Conservation (phyloP, 2,888 invertebrate genomes). For the Leptinotarsa rubiginosa region DNA sequence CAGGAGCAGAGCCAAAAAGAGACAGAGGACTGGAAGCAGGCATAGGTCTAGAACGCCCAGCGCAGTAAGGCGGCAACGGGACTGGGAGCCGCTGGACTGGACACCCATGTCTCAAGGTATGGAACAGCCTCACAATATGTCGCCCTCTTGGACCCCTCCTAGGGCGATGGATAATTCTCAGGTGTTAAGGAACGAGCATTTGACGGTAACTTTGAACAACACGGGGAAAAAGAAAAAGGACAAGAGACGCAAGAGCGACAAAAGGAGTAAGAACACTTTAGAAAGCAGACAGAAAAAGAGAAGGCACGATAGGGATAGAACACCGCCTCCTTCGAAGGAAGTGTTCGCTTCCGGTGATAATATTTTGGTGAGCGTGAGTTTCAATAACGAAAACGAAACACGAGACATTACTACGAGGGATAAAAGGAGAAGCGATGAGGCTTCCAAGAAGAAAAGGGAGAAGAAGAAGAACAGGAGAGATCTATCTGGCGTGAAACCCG, state of each 20-base stretch:
- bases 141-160: slow-evolving; percentile 75
- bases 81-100: slow-evolving; percentile 63
- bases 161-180: slow-evolving; percentile 59
- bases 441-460: slow-evolving; percentile 59
- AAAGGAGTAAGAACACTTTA: slow-evolving; percentile 51
- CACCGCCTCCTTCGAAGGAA: slow-evolving; percentile 83
- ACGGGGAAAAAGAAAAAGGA: slow-evolving; percentile 67
- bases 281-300: slow-evolving; percentile 60
- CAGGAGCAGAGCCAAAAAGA: slow-evolving; percentile 56
- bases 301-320: slow-evolving; percentile 63
- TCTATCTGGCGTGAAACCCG: slow-evolving; percentile 73
- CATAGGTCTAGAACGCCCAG: slow-evolving; percentile 57
- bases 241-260: slow-evolving; percentile 63
- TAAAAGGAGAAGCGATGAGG: slow-evolving; percentile 64
- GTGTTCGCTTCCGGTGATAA: slow-evolving; percentile 94
- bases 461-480: slow-evolving; percentile 61
- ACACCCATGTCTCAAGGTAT: slow-evolving; percentile 72
- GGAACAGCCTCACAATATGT: slow-evolving; percentile 54
- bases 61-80: slow-evolving; percentile 51
- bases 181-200: slow-evolving; percentile 67
- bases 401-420: slow-evolving; percentile 60
- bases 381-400: slow-evolving; percentile 75
- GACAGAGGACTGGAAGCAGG: slow-evolving; percentile 61
- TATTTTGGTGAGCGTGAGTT: slow-evolving; percentile 92
- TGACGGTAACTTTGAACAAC: slow-evolving; percentile 73